Evolutionary conservation across 2,888 invertebrate genomes (phyloP), one percentile per base, ranked within the genome.

Genomic region (Lamellibrachia satsuma): DNA sequence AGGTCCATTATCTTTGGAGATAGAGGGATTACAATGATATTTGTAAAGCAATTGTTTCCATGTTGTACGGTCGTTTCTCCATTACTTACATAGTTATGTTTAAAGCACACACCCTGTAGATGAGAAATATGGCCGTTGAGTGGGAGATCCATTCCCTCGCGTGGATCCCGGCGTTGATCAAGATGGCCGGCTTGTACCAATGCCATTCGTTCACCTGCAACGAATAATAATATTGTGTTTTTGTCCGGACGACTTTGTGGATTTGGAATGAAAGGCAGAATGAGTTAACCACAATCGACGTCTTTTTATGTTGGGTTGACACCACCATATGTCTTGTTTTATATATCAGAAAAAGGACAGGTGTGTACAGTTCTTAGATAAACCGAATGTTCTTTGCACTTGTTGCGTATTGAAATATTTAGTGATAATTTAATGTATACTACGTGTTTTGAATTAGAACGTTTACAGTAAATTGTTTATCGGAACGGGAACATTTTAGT

Each of bases 81-180:
- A 55, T 55, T 2, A 3, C 55, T 55, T 55, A 55, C 55, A 9
- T 9, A 55, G 9, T 3, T 55, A 55, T 9, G 2, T 55, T 55
- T 55, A 22, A 22, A 6, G 3, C 22, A 27, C 91, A 52, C 27
- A 91, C 91, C 91, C 57, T 91, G 27, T 91, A 27, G 57, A 91
- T 91, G 57, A 91, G 22, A 27, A 52, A 57, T 39, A 91, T 22
- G 3, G 91, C 91, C 11, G 91, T 91, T 15, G 52, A 55, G n/a
- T 91, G 91, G n/a, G 91, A 55, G 39, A 91, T 91, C 91, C 91
- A 91, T 51, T 91, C 91, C 91, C 91, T 52, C 15, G 91, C 52
- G 52, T 91, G 91, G 52, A 91, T 55, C 9, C 91, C 91, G 6
- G 91, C 91, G 52, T 91, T 91, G 39, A 91, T 91, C 91, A 52